Percentiles rank a stretch among this genome's conserved stretches.
Conservation (phyloP, 2,113 vertebrate species). For the Triplophysa rosa region DNA sequence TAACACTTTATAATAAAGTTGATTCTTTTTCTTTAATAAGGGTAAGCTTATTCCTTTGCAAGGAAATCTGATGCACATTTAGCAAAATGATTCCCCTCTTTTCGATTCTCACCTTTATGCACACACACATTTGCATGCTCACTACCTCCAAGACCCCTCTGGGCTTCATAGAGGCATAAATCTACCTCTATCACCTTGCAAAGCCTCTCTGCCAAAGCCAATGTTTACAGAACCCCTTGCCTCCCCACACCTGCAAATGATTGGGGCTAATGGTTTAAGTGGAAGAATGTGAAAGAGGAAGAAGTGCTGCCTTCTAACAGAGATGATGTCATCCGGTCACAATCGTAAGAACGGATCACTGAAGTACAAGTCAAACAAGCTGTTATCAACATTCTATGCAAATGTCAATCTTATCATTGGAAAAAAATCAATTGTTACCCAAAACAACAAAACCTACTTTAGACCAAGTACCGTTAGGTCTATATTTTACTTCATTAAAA, state of each 20-base stretch:
- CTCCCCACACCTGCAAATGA: conserved; percentile 48
- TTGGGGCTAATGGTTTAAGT: conserved; percentile 18
- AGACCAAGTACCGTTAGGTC: too few relatives aligned
- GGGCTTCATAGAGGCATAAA: conserved; percentile 28
- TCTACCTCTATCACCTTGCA: conserved; percentile 34
- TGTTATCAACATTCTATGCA: not conserved
- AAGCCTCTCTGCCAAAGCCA: conserved; percentile 29
- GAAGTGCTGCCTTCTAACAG: not conserved
- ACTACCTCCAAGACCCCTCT: not conserved
- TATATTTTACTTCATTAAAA: too few relatives aligned
- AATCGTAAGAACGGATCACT: conserved; percentile 2
- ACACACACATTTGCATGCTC: not conserved
- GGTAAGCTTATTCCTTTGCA: not conserved
- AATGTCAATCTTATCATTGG: too few relatives aligned
- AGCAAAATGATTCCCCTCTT: not conserved
- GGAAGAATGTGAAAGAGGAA: conserved; percentile 1
- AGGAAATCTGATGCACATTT: not conserved
- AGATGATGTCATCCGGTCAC: conserved; percentile 21
- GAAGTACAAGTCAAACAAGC: conserved; percentile 17
- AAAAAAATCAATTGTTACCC: too few relatives aligned
- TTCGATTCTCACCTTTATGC: conserved; percentile 1
- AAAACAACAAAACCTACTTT: too few relatives aligned
- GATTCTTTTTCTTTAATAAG: too few relatives aligned
- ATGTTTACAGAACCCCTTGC: conserved; percentile 32
- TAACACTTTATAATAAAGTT: too few relatives aligned